Evolutionary conservation across 2,888 invertebrate species (phyloP), one percentile per base, ranked within the genome.

Genomic region (Polydrusus pterygomalis): DNA sequence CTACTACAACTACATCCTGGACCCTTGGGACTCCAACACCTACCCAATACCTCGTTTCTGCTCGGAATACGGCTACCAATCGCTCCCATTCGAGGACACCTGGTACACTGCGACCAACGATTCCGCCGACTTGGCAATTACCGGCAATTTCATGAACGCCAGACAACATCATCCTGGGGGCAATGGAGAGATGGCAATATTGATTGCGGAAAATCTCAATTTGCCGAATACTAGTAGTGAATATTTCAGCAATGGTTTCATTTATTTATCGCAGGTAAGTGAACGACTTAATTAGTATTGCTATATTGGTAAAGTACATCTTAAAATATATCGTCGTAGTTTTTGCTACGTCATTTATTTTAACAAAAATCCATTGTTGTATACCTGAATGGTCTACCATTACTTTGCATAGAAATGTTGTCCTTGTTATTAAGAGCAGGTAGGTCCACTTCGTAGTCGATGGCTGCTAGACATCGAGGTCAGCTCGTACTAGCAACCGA

Each of bases 11-110:
- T 97, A 98, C 83, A 69, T 92, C 0, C 88, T 89, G 25, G 93
- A 99, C 83, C 92, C 93, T 70, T 99, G 97, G 97, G 89, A 95
- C 82, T 90, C 92, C 63, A 91, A 90, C 74, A 92, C 91, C 7
- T 97, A 94, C 85, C 95, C 95, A 0, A 90, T 91, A 13, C 92
- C 97, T 0, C 90, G 99, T 82, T 98, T 99, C 87, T 93, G 94
- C 3, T 98, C 99, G 0, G 99, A 99, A 87, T 99, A 97, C 85
- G 99, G 99, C 0, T 94, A 95, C 80, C 98, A 99, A 87, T 95
- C 97, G 0, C 89, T 96, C 79, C 97, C 98, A 0, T 93, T 94
- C 0, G 85, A 93, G 17, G 88, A 89, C 47, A 92, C 96, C 0
- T 89, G 96, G 87, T 85, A 88, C 56, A 90, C 90, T 15, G 93